Conservation (phyloP, 2,113 vertebrate species). For the Peromyscus polionotus region DNA sequence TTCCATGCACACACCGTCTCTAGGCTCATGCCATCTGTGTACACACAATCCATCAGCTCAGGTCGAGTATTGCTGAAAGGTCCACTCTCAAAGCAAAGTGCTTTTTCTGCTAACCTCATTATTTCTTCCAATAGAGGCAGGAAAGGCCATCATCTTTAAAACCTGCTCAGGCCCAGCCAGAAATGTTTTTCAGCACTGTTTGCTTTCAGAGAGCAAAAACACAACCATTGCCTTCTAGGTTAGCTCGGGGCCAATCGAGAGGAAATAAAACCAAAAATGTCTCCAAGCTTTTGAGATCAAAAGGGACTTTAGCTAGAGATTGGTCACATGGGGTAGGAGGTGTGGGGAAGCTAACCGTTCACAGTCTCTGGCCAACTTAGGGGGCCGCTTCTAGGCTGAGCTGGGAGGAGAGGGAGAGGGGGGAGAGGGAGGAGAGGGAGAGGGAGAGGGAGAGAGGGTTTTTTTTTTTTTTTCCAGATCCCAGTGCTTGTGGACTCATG, state of each 20-base stretch:
- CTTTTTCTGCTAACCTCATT: slow-evolving; percentile 78
- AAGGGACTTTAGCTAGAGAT: not conserved
- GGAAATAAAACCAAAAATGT: not conserved
- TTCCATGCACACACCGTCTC: not conserved
- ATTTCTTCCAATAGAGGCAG: slow-evolving; percentile 73
- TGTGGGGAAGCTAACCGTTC: not conserved
- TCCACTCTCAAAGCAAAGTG: slow-evolving; percentile 68
- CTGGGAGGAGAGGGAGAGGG: not conserved
- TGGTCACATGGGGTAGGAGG: not conserved
- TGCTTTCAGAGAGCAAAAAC: slow-evolving; percentile 62
- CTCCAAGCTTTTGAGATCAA: not conserved
- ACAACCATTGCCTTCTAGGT: slow-evolving; percentile 56
- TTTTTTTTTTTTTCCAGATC: not conserved
- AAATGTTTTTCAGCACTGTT: slow-evolving; percentile 57
- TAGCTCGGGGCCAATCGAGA: not conserved
- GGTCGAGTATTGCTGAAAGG: slow-evolving; percentile 73
- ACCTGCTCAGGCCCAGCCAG: slow-evolving; percentile 37
- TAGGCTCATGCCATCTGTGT: not conserved
- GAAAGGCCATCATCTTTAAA: slow-evolving; percentile 63
- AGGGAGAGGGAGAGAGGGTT: not conserved
- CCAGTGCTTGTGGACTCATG: not conserved
- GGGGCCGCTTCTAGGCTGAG: not conserved
- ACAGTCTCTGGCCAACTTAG: not conserved
- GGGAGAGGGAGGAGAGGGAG: not conserved
- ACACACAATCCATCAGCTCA: slow-evolving; percentile 51